These are phyloP conservation scores for Desmophyllum pertusum DNA, from an alignment of 92 coral and sea anemone species.

Conservation along the genomic window DNA sequence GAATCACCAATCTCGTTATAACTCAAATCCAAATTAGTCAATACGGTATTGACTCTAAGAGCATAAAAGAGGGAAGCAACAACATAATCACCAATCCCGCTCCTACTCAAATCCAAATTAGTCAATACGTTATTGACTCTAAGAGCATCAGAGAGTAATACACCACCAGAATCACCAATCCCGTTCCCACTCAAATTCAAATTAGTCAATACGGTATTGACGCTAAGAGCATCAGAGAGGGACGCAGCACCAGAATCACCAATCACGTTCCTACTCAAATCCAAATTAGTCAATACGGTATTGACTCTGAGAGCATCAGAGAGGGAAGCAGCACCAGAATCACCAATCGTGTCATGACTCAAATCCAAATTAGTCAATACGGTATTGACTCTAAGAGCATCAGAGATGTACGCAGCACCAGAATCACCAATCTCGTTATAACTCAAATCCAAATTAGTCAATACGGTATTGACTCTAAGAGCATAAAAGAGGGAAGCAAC, in stretches of 20 bases:
- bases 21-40: too few species aligned
- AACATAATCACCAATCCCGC: not conserved
- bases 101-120: not conserved
- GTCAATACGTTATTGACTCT: not conserved
- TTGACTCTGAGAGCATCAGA: not conserved
- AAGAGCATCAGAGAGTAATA: not conserved
- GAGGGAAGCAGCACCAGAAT: not conserved
- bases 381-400: too few species aligned
- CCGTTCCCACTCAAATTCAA: not conserved
- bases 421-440: too few species aligned
- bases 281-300: not conserved
- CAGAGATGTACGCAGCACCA: too few species aligned
- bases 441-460: too few species aligned
- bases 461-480: too few species aligned
- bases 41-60: too few species aligned
- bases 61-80: too few species aligned
- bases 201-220: not conserved
- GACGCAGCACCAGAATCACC: not conserved
- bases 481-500: too few species aligned
- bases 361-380: too few species aligned
- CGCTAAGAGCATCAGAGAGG: not conserved
- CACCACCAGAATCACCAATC: not conserved
- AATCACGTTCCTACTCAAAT: not conserved
- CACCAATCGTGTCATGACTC: too few species aligned
- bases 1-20: too few species aligned